Evolutionary conservation across 1,140 invertebrate genomes (phyloP).

Genomic region (Archegozetes longisetosus): DNA sequence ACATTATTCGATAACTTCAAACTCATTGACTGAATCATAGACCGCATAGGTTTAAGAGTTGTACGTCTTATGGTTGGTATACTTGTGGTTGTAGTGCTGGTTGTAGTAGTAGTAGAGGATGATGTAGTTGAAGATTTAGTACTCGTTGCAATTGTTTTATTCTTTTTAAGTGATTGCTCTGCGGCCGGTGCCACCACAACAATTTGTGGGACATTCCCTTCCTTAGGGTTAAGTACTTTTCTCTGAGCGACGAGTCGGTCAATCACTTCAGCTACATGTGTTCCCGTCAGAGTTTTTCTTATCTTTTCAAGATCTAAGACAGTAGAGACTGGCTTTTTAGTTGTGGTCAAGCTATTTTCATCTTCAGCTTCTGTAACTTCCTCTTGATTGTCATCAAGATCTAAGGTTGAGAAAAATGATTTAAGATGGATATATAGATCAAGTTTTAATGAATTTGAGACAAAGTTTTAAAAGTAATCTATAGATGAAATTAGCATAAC

Average conservation of each 20-base stretch:
- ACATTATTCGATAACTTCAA: not conserved
- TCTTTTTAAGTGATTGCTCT: not conserved
- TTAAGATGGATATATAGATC: too few relatives aligned
- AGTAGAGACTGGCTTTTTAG: too few relatives aligned
- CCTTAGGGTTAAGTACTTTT: not conserved
- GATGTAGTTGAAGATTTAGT: not conserved
- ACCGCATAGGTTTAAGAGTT: too few relatives aligned
- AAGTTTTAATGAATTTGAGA: too few relatives aligned
- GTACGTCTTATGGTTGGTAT: too few relatives aligned
- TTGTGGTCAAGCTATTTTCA: too few relatives aligned
- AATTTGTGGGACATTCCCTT: slow-evolving; percentile 4
- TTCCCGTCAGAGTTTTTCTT: slow-evolving; percentile 6
- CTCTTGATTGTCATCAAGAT: too few relatives aligned
- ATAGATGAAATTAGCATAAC: too few relatives aligned
- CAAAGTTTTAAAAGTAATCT: too few relatives aligned
- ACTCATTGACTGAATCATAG: not conserved
- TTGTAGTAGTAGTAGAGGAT: not conserved
- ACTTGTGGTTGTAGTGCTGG: too few relatives aligned
- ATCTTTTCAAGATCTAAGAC: not conserved
- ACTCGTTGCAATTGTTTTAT: not conserved
- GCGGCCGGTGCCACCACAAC: slow-evolving; percentile 13
- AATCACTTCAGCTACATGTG: slow-evolving; percentile 16
- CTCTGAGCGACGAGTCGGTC: slow-evolving; percentile 11
- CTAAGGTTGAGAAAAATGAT: too few relatives aligned
- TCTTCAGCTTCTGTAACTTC: too few relatives aligned